Conservation (phyloP, 2,888 invertebrate species). For the Agonopterix arenella region DNA sequence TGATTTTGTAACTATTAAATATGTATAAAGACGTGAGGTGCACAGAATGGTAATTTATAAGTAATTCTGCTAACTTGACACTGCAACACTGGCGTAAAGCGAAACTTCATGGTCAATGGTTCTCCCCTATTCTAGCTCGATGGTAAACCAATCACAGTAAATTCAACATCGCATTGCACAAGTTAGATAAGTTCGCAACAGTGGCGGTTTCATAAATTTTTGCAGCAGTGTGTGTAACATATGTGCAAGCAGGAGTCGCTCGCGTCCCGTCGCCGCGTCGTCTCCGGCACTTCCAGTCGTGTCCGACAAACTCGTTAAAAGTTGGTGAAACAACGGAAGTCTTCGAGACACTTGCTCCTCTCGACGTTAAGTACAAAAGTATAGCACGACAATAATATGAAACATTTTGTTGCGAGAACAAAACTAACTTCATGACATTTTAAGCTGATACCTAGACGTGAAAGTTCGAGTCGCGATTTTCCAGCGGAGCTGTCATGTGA, state of each 20-base stretch:
- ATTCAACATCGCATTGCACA: no score
- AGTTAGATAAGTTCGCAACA: no score
- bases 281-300: slow-evolving; percentile 43
- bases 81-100: no score
- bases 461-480: not conserved
- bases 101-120: no score
- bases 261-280: slow-evolving; percentile 6
- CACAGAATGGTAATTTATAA: no score
- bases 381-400: slow-evolving; percentile 65
- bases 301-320: slow-evolving; percentile 77
- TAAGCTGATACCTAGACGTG: slow-evolving; percentile 33
- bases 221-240: slow-evolving; percentile 23
- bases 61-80: no score
- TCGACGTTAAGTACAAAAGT: slow-evolving; percentile 68
- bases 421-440: slow-evolving; percentile 43
- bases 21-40: no score
- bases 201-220: slow-evolving; percentile 1
- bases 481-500: no score
- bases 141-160: no score
- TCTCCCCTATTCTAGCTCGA: no score
- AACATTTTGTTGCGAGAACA: slow-evolving; percentile 54
- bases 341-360: slow-evolving; percentile 64
- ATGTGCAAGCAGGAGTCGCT: slow-evolving; percentile 37
- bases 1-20: no score
- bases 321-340: slow-evolving; percentile 68